Evolutionary conservation across 2,797 vertebrate genomes (phyloP).

Genomic region (Gymnothorax reevesii): DNA sequence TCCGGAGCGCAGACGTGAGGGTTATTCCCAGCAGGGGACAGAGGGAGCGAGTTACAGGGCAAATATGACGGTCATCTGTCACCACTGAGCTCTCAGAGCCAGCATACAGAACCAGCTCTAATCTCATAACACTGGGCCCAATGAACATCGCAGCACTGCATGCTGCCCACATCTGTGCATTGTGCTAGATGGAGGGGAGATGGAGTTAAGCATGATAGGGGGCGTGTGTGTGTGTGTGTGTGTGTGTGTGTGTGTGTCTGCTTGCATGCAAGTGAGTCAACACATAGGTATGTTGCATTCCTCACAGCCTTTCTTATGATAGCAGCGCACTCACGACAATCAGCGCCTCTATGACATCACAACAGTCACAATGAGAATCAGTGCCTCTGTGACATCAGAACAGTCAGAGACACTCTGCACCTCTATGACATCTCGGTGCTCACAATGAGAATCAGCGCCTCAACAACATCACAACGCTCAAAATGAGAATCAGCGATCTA

Average conservation of each 20-base stretch:
- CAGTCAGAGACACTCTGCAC: not conserved
- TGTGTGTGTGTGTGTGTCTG: not conserved
- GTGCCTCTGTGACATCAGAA: not conserved
- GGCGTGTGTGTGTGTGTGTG: not conserved
- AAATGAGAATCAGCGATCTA: not conserved
- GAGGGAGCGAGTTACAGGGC: not conserved
- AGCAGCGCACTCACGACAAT: too few relatives aligned
- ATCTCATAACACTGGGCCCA: conserved; percentile 6
- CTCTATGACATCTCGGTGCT: not conserved
- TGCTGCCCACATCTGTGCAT: conserved; percentile 1
- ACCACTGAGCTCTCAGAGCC: not conserved
- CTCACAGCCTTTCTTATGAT: too few relatives aligned
- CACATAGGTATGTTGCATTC: not conserved
- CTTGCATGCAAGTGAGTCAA: not conserved
- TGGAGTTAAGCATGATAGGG: not conserved
- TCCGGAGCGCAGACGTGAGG: too few relatives aligned
- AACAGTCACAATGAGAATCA: not conserved
- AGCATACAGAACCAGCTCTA: not conserved
- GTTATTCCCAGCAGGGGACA: too few relatives aligned
- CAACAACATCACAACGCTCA: too few relatives aligned
- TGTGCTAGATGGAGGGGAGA: not conserved
- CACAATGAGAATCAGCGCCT: not conserved
- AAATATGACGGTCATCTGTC: not conserved
- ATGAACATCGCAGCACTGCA: not conserved
- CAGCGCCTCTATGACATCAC: not conserved